Percentiles rank a stretch among this genome's conserved stretches.
These are phyloP conservation scores for Drosophila monieri DNA, from an alignment of 2,888 invertebrate genomes.

Conservation along the genomic window DNA sequence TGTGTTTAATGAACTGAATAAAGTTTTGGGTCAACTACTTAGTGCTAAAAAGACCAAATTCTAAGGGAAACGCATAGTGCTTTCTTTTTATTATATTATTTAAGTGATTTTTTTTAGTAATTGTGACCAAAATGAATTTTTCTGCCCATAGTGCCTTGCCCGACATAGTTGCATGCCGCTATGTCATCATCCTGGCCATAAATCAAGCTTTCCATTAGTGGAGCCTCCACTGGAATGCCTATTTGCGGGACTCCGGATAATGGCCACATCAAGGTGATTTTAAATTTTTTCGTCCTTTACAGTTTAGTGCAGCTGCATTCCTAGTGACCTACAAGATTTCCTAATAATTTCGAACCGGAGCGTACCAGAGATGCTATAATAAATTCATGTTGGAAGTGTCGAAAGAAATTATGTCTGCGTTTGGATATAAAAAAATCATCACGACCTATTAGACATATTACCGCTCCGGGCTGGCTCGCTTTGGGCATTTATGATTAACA, in stretches of 20 bases:
- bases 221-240: constrained; percentile 41
- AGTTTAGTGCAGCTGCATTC: constrained; percentile 39
- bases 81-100: neutral
- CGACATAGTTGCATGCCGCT: constrained; percentile 55
- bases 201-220: constrained; percentile 70
- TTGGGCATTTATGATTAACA: constrained; percentile 71
- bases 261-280: constrained; percentile 52
- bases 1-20: too few relatives aligned
- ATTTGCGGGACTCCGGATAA: constrained; percentile 46
- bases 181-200: constrained; percentile 61
- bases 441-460: constrained; percentile 32
- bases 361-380: constrained; percentile 52
- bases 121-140: neutral
- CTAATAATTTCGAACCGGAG: constrained; percentile 62
- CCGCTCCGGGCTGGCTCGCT: constrained; percentile 13
- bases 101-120: neutral
- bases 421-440: constrained; percentile 10
- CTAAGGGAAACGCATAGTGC: neutral
- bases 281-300: constrained; percentile 40
- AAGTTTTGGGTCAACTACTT: too few relatives aligned
- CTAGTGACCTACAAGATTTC: constrained; percentile 1
- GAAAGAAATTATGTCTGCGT: constrained; percentile 19
- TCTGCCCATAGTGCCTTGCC: neutral
- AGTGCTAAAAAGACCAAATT: too few relatives aligned
- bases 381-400: constrained; percentile 48